Evolutionary conservation across 1,140 invertebrate genomes (phyloP).

Genomic region (Diplogasteroides magnus): DNA sequence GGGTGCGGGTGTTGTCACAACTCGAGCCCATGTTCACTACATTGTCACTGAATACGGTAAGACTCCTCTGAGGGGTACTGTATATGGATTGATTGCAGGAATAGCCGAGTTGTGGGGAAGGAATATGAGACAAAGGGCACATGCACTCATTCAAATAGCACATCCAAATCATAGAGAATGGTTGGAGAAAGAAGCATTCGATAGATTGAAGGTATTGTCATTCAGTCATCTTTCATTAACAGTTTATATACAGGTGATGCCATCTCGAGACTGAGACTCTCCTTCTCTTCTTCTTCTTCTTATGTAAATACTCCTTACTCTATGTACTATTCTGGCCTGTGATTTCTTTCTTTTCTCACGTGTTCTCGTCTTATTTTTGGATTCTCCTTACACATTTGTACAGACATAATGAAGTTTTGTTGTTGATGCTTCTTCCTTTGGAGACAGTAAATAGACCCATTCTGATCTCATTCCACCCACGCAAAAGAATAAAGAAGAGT

Average conservation of each 20-base stretch:
- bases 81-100: slow-evolving; percentile 49
- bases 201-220: slow-evolving; percentile 81
- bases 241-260: neutral
- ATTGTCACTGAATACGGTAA: slow-evolving; percentile 77
- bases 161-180: slow-evolving; percentile 78
- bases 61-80: neutral
- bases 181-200: slow-evolving; percentile 79
- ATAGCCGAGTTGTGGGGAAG: slow-evolving; percentile 84
- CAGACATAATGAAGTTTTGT: no score
- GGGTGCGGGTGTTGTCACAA: slow-evolving; percentile 88
- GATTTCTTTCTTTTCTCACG: no score
- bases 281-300: neutral
- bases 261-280: neutral
- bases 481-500: no score
- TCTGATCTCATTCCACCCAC: no score
- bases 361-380: no score
- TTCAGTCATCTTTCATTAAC: slow-evolving; percentile 44
- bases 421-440: no score
- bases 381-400: no score
- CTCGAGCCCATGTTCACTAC: slow-evolving; percentile 77
- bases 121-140: slow-evolving; percentile 76
- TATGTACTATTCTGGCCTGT: no score
- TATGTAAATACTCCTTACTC: no score
- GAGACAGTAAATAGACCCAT: no score
- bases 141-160: slow-evolving; percentile 79